These are phyloP conservation scores for Aphelocoma californica DNA, from an alignment of 2,797 vertebrate species.

Conservation along the genomic window DNA sequence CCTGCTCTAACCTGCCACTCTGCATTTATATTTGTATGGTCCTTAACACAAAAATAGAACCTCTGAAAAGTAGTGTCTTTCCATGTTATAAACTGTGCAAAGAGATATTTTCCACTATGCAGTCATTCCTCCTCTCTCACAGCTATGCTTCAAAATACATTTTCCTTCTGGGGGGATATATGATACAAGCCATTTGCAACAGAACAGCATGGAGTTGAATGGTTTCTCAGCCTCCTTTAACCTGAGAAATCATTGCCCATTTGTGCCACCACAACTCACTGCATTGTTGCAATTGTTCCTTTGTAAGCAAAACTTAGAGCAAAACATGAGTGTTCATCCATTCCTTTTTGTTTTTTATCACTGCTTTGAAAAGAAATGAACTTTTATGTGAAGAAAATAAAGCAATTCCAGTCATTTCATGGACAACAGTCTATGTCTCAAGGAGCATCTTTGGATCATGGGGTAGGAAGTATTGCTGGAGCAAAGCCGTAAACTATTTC, in stretches of 20 bases:
- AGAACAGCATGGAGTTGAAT: neutral
- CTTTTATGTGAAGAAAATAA: neutral
- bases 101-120: neutral
- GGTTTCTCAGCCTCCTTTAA: neutral
- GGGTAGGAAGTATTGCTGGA: neutral
- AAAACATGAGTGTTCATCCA: neutral
- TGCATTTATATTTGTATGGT: neutral
- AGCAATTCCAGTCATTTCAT: neutral
- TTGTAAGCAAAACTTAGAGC: neutral
- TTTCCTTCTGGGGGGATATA: neutral
- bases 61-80: neutral
- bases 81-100: neutral
- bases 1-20: constrained; percentile 2
- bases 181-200: neutral
- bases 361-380: neutral
- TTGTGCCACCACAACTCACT: neutral
- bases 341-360: neutral
- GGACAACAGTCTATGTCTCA: neutral
- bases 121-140: neutral
- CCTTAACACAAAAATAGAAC: neutral
- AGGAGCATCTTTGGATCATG: neutral
- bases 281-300: neutral
- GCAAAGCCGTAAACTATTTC: neutral
- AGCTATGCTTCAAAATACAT: neutral
- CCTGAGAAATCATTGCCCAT: neutral